Conservation (phyloP, 2,797 vertebrate genomes). For the Enteromius unitaeniatus region DNA sequence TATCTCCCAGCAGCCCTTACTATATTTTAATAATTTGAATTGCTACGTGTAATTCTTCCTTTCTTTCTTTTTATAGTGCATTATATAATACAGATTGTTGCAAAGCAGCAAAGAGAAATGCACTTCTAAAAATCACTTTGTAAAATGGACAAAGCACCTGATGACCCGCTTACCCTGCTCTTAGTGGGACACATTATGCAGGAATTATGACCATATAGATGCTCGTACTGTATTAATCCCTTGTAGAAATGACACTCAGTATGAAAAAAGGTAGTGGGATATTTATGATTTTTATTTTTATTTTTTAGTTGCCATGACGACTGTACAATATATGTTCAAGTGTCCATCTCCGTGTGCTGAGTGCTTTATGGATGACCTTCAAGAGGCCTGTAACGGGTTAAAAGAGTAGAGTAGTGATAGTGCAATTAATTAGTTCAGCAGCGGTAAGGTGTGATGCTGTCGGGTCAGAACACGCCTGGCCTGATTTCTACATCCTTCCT, state of each 20-base stretch:
- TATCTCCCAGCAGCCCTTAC: background rate
- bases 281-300: conserved; percentile 16
- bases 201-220: background rate
- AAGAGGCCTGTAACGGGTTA: conserved; percentile 30
- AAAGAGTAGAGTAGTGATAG: conserved; percentile 5
- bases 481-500: conserved; percentile 37
- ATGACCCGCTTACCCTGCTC: background rate
- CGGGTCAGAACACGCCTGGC: conserved; percentile 29
- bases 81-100: background rate
- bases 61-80: background rate
- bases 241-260: background rate
- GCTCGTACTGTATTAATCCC: background rate
- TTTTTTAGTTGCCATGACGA: conserved; percentile 38
- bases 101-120: background rate
- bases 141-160: background rate
- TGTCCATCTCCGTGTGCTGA: conserved; percentile 1
- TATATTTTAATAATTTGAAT: background rate
- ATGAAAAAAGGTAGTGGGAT: conserved; percentile 38
- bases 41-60: background rate
- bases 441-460: conserved; percentile 36
- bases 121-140: background rate
- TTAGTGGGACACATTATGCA: background rate
- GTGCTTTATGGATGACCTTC: conserved; percentile 31
- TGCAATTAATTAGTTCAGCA: conserved; percentile 49
- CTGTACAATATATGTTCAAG: conserved; percentile 8